A percentile compares a stretch with the other conserved stretches of the same genome.
Evolutionary conservation across 2,888 invertebrate genomes (phyloP).

Genomic region (Didymodactylos carnosus): DNA sequence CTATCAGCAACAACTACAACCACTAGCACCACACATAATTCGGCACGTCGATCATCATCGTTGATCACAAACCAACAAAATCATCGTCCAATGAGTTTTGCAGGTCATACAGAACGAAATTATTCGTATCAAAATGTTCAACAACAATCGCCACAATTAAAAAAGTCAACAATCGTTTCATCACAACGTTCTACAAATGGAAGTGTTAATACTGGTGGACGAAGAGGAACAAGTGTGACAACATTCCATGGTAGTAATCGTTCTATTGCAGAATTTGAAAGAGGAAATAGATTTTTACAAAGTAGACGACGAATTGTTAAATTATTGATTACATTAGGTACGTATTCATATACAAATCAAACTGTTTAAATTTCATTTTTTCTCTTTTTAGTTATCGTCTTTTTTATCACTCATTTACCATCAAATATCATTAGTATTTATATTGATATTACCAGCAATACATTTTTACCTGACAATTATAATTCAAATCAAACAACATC

Average conservation of each 20-base stretch:
- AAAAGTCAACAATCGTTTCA: background rate
- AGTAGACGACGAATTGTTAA: conserved; percentile 14
- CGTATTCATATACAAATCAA: too few relatives aligned
- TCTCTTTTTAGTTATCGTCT: conserved; percentile 1
- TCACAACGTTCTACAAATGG: background rate
- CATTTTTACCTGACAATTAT: background rate
- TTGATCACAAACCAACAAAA: too few relatives aligned
- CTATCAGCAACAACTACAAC: background rate
- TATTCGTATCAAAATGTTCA: background rate
- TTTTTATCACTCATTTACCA: conserved; percentile 5
- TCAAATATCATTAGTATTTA: conserved; percentile 4
- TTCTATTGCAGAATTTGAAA: background rate
- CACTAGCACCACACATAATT: background rate
- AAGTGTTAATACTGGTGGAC: background rate
- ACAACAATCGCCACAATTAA: background rate
- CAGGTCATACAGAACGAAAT: background rate
- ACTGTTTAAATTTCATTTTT: background rate
- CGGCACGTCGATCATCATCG: background rate
- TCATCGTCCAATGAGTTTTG: background rate
- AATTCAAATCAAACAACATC: background rate
- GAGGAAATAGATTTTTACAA: background rate
- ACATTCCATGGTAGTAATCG: background rate
- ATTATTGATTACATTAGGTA: background rate
- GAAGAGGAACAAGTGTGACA: background rate
- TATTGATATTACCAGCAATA: conserved; percentile 9